Evolutionary conservation across 2,888 invertebrate species (phyloP), one percentile per base, ranked within the genome.

Genomic region (Campaea margaritaria): DNA sequence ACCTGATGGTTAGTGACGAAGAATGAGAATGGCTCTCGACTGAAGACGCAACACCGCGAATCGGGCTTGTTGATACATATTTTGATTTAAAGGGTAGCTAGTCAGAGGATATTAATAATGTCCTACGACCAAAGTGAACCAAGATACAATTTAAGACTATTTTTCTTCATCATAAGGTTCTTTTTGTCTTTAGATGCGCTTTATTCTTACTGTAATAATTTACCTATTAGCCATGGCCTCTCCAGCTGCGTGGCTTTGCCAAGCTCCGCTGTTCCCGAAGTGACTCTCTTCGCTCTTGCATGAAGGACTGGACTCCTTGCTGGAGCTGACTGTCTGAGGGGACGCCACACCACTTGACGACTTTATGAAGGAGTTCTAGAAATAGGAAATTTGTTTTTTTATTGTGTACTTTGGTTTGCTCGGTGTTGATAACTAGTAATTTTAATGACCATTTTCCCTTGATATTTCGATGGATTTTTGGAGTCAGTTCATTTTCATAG

Each of bases 181-280:
- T 5, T 21, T 21, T 21, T 21, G 2, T 21, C 5, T 5, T 21
- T 21, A 21, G 21, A 5, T 21, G 21, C 21, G 21, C 5, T 21
- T 2, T 21, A 21, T 21, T 21, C 21, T 50, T 27, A 2, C n/a
- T 36, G 28, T 50, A 39, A n/a, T 46, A 14, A 14, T 31, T 15
- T 78, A 92, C 93, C 93, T 87, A 21, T 80, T 90, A 41, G 93
- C 93, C 93, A 93, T 93, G 27, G 93, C 92, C 74, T 93, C 93
- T 4, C 93, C 93, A n/a, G 93, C 93, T 0, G 91, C 92, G 67
- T 93, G 91, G 67, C 81, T 87, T 68, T 91, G 89, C 93, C 93
- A 93, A 16, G 85, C 87, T 53, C 85, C 83, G 72, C 87, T 89
- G 70, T 83, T 87, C 1, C 89, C 88, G 65, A 92, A 92, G 63